Evolutionary conservation across 1,140 invertebrate species (phyloP), one percentile per base, ranked within the genome.

Genomic region (Sycophaga agraensis): DNA sequence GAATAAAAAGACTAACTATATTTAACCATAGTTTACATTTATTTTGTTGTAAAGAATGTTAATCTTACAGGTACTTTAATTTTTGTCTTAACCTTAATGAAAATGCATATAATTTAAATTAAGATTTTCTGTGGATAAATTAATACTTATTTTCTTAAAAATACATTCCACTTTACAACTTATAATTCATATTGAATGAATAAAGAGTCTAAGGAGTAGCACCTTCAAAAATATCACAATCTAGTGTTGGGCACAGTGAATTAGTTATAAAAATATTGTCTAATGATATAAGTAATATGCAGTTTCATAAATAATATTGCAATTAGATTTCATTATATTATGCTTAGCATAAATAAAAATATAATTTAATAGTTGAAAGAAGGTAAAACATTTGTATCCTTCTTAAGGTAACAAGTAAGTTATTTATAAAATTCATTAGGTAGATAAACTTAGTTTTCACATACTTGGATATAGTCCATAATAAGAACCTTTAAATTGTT

Each of bases 381-480:
- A n/a, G n/a, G n/a, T n/a, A n/a, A n/a, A n/a, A n/a, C n/a, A n/a
- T n/a, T n/a, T n/a, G n/a, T n/a, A n/a, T 39, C 14, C 22, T 16
- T 37, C 19, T 8, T 45, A 2, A 11, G 16, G 34, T 31, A n/a
- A n/a, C n/a, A n/a, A n/a, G n/a, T n/a, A n/a, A n/a, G n/a, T n/a
- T n/a, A n/a, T n/a, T n/a, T n/a, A n/a, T n/a, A n/a, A n/a, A n/a
- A n/a, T n/a, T n/a, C n/a, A n/a, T n/a, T n/a, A n/a, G n/a, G n/a
- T n/a, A n/a, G n/a, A n/a, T n/a, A n/a, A n/a, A n/a, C n/a, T n/a
- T n/a, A n/a, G 1, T 55, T 55, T 56, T 68, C 69, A 72, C 60
- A 76, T 73, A 46, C 68, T 73, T 24, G 73, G 72, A 71, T 76
- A 77, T 24, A 77, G 70, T 35, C 68, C 55, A 53, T 74, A 74